Base-by-base conservation (phyloP, 1,140 invertebrate species). In the Penaeus vannamei region DNA sequence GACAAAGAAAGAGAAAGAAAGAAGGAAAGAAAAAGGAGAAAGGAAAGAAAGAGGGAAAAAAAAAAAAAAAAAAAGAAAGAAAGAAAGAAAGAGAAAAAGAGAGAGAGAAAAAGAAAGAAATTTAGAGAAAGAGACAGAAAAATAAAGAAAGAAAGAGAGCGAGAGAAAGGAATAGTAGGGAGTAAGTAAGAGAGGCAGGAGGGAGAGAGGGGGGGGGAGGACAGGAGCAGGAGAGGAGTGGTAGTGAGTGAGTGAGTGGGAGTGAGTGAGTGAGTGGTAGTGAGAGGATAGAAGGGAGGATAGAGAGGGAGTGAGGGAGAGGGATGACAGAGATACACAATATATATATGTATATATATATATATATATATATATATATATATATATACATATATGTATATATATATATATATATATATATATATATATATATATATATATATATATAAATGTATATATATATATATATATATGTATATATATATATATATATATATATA, bases 401-500 rank as follows among this genome's bases (percentile, higher is more conserved):
- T 81, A 81, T 81, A 81, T 81, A 81, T 81, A 81, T 81, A 81
- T 81, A 81, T 81, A 81, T 81, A 81, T 81, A 81, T 81, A 81
- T 81, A 81, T 81, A 81, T 81, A 81, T 81, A 81, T 81, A 81
- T 81, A 81, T 81, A 81, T 81, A 81, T 81, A 81, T 81, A 81
- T 81, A 81, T 81, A 81, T 81, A 81, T 81, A 81, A 36, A 81
- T 81, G 53, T 81, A 81, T 81, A 81, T 81, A 81, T 81, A 81
- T 81, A 81, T 81, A 81, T 81, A 81, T 81, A 81, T 81, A 81
- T 81, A 81, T 81, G 53, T 81, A 81, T 81, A 81, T 81, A 81
- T 81, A 81, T 81, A 81, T 81, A 81, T 81, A 81, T 81, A 81
- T 81, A 81, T 81, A 81, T 81, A 81, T 81, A 81, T 81, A 81